Conservation (phyloP, 2,888 invertebrate genomes). For the Geophilus truncorum region DNA sequence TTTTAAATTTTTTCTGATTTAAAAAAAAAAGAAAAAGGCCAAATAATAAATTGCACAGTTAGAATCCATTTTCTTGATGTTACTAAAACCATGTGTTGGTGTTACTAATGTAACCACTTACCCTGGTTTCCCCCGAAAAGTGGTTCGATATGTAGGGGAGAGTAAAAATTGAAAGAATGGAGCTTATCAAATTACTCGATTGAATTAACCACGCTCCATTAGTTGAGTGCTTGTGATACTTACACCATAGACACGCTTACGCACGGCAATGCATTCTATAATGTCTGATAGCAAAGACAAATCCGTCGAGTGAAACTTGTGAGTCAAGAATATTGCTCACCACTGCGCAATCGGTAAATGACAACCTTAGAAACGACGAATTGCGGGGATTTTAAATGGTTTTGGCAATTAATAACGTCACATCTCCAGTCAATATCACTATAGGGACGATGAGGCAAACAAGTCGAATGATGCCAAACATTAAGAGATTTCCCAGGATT, state of each 20-base stretch:
- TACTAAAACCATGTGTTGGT: not conserved
- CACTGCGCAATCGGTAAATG: not conserved
- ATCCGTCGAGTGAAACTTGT: not conserved
- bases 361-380: not conserved
- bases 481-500: not conserved
- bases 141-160: not conserved
- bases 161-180: not conserved
- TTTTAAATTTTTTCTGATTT: not conserved
- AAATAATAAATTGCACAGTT: too few species aligned
- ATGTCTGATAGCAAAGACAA: not conserved
- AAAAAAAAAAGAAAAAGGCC: too few species aligned
- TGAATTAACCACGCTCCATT: conserved; percentile 18
- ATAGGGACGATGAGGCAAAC: conserved; percentile 17
- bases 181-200: not conserved
- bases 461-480: conserved; percentile 5
- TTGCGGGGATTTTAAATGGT: not conserved
- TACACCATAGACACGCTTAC: not conserved
- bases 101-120: not conserved
- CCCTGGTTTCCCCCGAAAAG: not conserved
- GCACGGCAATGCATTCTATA: not conserved
- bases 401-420: conserved; percentile 1
- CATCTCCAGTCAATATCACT: conserved; percentile 21
- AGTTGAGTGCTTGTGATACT: conserved; percentile 7
- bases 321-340: not conserved
- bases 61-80: not conserved